Evolutionary conservation across 2,113 vertebrate species (phyloP), one percentile per base, ranked within the genome.

Genomic region (Sphaerodactylus townsendi): DNA sequence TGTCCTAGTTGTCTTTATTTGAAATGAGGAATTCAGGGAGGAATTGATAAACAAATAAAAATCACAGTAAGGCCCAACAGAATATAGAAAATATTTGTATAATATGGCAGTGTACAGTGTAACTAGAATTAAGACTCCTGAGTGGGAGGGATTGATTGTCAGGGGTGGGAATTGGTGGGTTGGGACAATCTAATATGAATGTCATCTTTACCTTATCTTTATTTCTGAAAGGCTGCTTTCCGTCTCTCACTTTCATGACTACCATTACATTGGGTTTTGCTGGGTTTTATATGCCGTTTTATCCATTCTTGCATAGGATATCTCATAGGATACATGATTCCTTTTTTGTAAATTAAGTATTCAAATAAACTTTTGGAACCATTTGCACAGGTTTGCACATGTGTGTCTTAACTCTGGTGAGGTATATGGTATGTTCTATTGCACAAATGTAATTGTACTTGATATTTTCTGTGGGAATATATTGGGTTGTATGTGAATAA

Each of bases 241-340:
- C 84, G 19, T 88, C 48, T 83, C 74, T 66, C 80, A 93, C 80
- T 90, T 86, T 90, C 94, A 88, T 92, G 82, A 85, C 87, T 86
- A 84, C 33, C 1, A 17, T 53, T 80, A 46, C 1, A 13, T 68
- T 81, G 92, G 93, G 91, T 95, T 56, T 91, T 96, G 96, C 94
- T 56, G 91, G 96, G 96, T 96, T 96, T 98, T 97, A 93, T 97
- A 96, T 94, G 92, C 95, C 95, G 93, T 96, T 97, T 97, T 97
- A 96, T 95, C 93, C 93, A 89, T 85, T 93, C 97, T 96, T 95
- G 96, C 96, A 96, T 96, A 94, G 95, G 87, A 96, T 95, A 94
- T 91, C 95, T 96, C 95, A 95, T 96, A 95, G 95, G 86, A 93
- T 93, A 93, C 93, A 91, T 93, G 94, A 96, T 95, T 95, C 74